Conservation (phyloP, 2,113 vertebrate species). For the Pseudonaja textilis region DNA sequence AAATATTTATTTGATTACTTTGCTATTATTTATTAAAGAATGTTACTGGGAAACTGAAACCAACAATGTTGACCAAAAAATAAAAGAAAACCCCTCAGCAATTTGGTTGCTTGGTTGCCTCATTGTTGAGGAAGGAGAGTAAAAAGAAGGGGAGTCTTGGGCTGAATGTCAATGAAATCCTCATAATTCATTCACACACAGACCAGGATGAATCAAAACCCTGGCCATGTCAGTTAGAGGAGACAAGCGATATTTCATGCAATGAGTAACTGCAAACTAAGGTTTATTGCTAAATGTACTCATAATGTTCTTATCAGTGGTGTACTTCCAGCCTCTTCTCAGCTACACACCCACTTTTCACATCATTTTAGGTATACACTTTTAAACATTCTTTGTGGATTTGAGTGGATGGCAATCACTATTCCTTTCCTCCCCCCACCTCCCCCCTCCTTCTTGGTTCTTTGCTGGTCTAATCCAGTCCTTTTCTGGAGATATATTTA, state of each 20-base stretch:
- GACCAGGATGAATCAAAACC: neutral
- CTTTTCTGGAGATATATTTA: neutral
- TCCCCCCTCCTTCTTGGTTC: neutral
- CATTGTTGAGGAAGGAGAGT: neutral
- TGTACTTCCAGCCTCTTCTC: neutral
- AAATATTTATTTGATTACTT: neutral
- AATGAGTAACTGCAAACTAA: neutral
- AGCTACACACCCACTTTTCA: neutral
- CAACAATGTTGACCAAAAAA: neutral
- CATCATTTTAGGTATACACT: neutral
- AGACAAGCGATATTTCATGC: no score
- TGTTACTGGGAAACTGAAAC: neutral
- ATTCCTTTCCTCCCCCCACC: neutral
- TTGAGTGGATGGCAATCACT: neutral
- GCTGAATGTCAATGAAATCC: neutral
- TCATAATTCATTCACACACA: neutral
- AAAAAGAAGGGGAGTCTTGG: neutral
- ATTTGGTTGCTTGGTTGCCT: neutral
- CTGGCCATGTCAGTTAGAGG: no score
- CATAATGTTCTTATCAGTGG: neutral
- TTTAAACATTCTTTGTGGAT: neutral
- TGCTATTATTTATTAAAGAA: neutral
- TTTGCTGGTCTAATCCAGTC: neutral
- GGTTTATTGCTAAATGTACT: neutral
- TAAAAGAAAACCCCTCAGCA: neutral